Evolutionary conservation across 2,797 vertebrate genomes (phyloP).

Genomic region (Pagetopsis macropterus): DNA sequence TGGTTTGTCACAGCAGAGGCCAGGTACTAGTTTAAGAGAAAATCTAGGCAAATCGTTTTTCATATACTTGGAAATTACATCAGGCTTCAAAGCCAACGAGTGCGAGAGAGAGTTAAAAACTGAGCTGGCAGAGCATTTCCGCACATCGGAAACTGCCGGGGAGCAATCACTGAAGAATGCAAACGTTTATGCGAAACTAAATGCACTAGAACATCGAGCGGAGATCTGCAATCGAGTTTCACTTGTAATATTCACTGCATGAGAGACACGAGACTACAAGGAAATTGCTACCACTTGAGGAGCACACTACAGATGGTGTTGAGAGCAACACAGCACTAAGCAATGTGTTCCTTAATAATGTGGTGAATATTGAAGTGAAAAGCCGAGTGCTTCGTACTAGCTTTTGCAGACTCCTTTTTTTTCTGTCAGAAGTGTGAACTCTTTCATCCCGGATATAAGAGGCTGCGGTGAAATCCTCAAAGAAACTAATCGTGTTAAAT

Average conservation of each 20-base stretch:
- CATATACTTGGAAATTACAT: conserved; percentile 45
- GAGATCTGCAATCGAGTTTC: conserved; percentile 80
- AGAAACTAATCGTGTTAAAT: conserved; percentile 79
- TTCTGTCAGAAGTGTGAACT: conserved; percentile 66
- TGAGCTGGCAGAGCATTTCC: conserved; percentile 57
- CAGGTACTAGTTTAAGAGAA: conserved; percentile 32
- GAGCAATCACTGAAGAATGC: conserved; percentile 82
- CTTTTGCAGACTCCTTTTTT: conserved; percentile 66
- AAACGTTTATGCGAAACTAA: conserved; percentile 84
- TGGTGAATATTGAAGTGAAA: conserved; percentile 71
- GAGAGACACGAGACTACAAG: conserved; percentile 65
- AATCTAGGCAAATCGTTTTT: conserved; percentile 19
- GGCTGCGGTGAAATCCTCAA: conserved; percentile 77
- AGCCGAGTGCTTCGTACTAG: conserved; percentile 52
- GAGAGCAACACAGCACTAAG: conserved; percentile 71
- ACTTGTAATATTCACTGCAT: conserved; percentile 62
- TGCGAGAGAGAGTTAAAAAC: conserved; percentile 27
- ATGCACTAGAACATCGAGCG: conserved; percentile 79
- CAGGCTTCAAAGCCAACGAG: conserved; percentile 33
- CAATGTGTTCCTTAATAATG: conserved; percentile 75
- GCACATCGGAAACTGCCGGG: conserved; percentile 74
- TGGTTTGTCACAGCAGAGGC: conserved; percentile 28
- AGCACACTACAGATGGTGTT: conserved; percentile 69
- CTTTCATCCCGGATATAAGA: conserved; percentile 76
- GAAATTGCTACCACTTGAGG: conserved; percentile 79